These are phyloP conservation scores for Acanthurus lineatus DNA, from an alignment of 2,797 vertebrate genomes.

Conservation along the genomic window DNA sequence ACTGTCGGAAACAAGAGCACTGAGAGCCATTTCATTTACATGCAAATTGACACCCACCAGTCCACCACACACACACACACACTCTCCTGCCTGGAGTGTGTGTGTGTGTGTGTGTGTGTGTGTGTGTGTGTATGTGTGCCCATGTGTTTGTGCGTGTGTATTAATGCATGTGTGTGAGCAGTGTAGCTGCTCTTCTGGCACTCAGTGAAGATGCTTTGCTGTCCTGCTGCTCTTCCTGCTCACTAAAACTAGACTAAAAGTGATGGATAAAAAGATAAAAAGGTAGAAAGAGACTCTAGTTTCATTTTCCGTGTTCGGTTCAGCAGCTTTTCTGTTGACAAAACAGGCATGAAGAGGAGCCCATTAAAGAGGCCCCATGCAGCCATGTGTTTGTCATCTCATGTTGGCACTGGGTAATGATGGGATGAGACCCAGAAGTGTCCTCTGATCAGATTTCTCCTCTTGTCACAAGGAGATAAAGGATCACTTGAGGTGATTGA, in stretches of 20 bases:
- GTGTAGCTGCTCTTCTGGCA: conserved; percentile 50
- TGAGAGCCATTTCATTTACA: conserved; percentile 75
- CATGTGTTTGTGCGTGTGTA: background rate
- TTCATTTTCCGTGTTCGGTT: conserved; percentile 44
- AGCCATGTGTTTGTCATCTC: conserved; percentile 53
- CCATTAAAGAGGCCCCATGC: conserved; percentile 55
- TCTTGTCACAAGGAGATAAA: conserved; percentile 63
- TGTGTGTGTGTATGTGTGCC: conserved; percentile 23
- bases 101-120: conserved; percentile 9
- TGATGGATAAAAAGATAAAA: conserved; percentile 15
- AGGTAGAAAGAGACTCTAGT: conserved; percentile 39
- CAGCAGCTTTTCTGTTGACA: conserved; percentile 51
- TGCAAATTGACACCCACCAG: conserved; percentile 79
- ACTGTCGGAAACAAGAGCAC: conserved; percentile 65
- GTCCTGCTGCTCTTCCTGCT: conserved; percentile 60
- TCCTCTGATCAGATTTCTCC: conserved; percentile 65
- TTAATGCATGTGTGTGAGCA: conserved; percentile 25
- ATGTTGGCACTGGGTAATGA: conserved; percentile 42
- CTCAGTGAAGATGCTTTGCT: conserved; percentile 53
- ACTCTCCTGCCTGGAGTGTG: conserved; percentile 15
- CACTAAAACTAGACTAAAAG: conserved; percentile 62
- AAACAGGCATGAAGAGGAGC: conserved; percentile 43
- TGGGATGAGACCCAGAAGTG: conserved; percentile 47
- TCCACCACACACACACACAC: conserved; percentile 30
- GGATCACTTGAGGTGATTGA: conserved; percentile 64